Evolutionary conservation across 2,797 vertebrate genomes (phyloP), one percentile per base, ranked within the genome.

Genomic region (Kryptopterus vitreolus): DNA sequence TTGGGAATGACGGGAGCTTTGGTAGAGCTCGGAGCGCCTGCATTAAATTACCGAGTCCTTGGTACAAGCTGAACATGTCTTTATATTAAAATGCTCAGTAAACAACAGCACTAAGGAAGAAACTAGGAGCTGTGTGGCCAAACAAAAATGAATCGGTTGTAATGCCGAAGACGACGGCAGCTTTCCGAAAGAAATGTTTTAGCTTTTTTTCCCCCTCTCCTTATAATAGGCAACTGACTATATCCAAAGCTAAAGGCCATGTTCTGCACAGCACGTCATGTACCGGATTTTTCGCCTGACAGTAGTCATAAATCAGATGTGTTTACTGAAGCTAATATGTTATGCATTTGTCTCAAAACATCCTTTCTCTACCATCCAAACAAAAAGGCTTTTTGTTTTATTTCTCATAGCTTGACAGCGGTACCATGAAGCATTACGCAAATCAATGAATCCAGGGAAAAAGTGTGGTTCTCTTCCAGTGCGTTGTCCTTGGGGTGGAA

Each of bases 241-340:
- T 35, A 57, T 66, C 72, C 53, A 31, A 59, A 79, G 66, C 48
- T 79, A 62, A 73, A 77, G 65, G 61, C 29, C 43, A 46, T 52
- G 38, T 26, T 80, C 31, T 50, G 20, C 46, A 26, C 31, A 71
- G 63, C 22, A 66, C n/a, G 68, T 79, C 68, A 70, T 63, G 48
- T 68, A 63, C 48, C 18, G 2, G 65, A 66, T 74, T 65, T 71
- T 65, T 31, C 26, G 29, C 57, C 18, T 77, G 82, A 82, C 80
- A 82, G 78, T 75, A 63, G 50, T 70, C 52, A 43, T 80, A 81
- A 82, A 77, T 85, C 59, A 71, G 33, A 24, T 66, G 46, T 79
- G 76, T 85, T 81, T 79, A 78, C 62, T 75, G 58, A 70, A 62
- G 73, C 31, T 70, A 74, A 78, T 46, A 71, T 81, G 66, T 76